phyloP scores from a whole-genome alignment of 2,113 vertebrate species.

The Ammospiza caudacuta region DNA sequence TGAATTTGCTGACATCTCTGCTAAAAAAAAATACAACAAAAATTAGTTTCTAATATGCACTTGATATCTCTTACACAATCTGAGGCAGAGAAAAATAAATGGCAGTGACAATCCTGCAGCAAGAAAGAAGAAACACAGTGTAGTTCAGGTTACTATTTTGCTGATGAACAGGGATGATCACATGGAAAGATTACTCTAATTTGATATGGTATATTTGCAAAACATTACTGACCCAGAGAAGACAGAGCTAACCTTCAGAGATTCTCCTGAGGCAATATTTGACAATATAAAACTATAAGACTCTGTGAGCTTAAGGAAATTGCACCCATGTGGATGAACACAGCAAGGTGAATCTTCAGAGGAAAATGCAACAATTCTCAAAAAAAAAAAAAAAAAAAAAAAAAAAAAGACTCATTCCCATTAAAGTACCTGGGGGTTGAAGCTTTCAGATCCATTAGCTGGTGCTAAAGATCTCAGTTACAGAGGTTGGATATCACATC shows the following conservation, averaged over 20 bases:
- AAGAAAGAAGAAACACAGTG: not conserved
- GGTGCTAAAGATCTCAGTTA: conserved; percentile 1
- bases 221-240: not conserved
- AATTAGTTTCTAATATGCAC: not conserved
- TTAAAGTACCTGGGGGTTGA: not conserved
- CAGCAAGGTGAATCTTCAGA: not conserved
- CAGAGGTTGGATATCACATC: not conserved
- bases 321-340: not conserved
- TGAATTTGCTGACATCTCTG: not conserved
- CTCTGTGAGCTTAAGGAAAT: not conserved
- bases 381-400: not conserved
- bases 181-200: not conserved
- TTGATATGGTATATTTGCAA: not conserved
- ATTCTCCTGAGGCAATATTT: not conserved
- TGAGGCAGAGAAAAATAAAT: not conserved
- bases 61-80: not conserved
- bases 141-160: not conserved
- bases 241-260: not conserved
- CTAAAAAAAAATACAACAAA: not conserved
- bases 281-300: not conserved
- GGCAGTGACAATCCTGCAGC: not conserved
- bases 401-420: not conserved
- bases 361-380: not conserved
- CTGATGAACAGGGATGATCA: not conserved
- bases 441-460: not conserved